Conservation (phyloP, 2,113 vertebrate genomes). For the Rhinoderma darwinii region DNA sequence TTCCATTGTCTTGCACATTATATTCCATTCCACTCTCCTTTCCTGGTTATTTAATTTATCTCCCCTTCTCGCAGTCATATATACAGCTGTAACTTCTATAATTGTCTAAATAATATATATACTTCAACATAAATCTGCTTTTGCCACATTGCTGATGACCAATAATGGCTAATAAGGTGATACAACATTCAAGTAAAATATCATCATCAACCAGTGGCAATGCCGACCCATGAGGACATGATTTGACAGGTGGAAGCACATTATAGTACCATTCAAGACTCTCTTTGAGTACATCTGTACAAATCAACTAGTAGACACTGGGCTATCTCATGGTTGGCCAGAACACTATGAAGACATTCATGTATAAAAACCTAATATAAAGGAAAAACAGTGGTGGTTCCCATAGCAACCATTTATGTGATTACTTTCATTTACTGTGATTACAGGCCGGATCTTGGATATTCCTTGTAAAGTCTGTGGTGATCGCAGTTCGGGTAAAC, state of each 20-base stretch:
- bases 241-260: neutral
- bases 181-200: too few relatives aligned
- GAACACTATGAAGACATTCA: neutral
- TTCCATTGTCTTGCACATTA: neutral
- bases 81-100: neutral
- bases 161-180: neutral
- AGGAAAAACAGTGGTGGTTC: neutral
- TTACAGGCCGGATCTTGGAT: slow-evolving; percentile 93
- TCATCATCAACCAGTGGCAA: neutral
- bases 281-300: neutral
- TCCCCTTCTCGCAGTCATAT: too few relatives aligned
- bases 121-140: too few relatives aligned
- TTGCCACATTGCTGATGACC: neutral
- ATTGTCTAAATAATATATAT: too few relatives aligned
- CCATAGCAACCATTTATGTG: neutral
- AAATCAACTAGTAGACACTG: neutral
- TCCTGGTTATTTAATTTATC: neutral
- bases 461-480: slow-evolving; percentile 99
- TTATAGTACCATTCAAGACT: neutral
- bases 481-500: slow-evolving; percentile 95
- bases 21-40: neutral
- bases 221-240: neutral
- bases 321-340: neutral
- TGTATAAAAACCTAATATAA: neutral
- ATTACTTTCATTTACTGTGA: neutral